phyloP scores from a whole-genome alignment of 2,888 invertebrate species.

The Pristionchus fissidentatus region DNA sequence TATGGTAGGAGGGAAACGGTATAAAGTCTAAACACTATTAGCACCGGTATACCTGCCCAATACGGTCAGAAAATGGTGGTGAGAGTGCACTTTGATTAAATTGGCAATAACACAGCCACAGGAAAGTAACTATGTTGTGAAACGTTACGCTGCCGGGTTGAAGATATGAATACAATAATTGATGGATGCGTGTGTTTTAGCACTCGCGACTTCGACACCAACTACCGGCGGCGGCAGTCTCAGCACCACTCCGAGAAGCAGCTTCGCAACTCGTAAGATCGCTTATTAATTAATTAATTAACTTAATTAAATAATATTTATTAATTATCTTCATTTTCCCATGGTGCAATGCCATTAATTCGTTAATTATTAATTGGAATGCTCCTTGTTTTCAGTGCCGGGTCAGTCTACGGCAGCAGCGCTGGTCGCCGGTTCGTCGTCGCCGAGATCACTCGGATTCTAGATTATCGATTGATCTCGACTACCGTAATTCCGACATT shows the following conservation, averaged over 20 bases:
- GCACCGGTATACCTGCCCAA: too few species aligned
- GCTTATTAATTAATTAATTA: neutral
- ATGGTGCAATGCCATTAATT: neutral
- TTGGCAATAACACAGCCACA: too few species aligned
- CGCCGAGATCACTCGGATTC: conserved; percentile 26
- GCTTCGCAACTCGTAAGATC: conserved; percentile 10
- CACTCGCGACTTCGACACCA: neutral
- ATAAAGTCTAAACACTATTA: too few species aligned
- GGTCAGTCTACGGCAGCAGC: conserved; percentile 10
- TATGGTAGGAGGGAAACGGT: neutral
- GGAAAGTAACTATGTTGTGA: too few species aligned
- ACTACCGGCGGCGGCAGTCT: conserved; percentile 5
- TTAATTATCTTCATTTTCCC: neutral
- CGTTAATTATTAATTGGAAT: neutral
- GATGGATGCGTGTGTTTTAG: neutral
- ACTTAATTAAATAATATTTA: neutral
- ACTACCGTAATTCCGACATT: neutral
- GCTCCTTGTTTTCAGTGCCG: neutral
- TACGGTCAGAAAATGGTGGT: too few species aligned
- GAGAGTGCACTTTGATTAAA: too few species aligned
- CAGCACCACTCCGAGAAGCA: conserved; percentile 8
- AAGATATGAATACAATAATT: neutral
- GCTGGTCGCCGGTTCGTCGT: conserved; percentile 24
- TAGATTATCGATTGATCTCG: conserved; percentile 8
- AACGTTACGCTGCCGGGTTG: neutral